A percentile compares a stretch with the other conserved stretches of the same genome.
Evolutionary conservation across 2,888 invertebrate genomes (phyloP).

Genomic region (Doris montereyensis): DNA sequence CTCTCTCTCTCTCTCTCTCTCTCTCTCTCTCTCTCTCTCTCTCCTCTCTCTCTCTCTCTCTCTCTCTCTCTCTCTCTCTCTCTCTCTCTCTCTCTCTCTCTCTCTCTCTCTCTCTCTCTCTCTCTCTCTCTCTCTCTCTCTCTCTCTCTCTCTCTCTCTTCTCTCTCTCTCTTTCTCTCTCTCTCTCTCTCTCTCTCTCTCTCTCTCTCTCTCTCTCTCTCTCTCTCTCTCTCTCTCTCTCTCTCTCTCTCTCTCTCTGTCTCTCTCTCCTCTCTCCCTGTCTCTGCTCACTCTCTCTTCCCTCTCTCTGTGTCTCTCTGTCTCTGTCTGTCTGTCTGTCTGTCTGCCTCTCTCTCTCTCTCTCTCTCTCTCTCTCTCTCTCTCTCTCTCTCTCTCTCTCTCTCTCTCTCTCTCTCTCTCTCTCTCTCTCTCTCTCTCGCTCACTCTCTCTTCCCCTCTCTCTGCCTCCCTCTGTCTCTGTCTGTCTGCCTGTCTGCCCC

Average conservation of each 20-base stretch:
- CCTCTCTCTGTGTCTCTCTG: too few species aligned
- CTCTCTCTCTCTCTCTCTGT: background rate
- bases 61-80: too few species aligned
- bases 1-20: too few species aligned
- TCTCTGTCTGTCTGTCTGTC: conserved; percentile 10
- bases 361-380: background rate
- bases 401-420: background rate
- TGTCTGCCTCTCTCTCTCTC: too few species aligned
- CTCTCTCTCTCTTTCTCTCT: conserved; percentile 7
- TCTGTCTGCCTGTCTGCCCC: too few species aligned
- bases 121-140: conserved; percentile 37
- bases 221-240: conserved; percentile 26
- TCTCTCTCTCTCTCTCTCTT: conserved; percentile 25
- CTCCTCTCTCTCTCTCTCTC: too few species aligned
- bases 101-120: conserved; percentile 28
- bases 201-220: conserved; percentile 14
- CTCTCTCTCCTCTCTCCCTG: too few species aligned
- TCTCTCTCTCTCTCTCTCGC: too few species aligned
- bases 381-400: background rate
- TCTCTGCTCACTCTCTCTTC: too few species aligned
- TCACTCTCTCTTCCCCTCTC: too few species aligned
- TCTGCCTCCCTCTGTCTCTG: too few species aligned
- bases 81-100: background rate
- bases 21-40: too few species aligned
- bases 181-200: conserved; percentile 18